Conservation (phyloP, 1,140 invertebrate genomes). For the Luehdorfia chinensis region DNA sequence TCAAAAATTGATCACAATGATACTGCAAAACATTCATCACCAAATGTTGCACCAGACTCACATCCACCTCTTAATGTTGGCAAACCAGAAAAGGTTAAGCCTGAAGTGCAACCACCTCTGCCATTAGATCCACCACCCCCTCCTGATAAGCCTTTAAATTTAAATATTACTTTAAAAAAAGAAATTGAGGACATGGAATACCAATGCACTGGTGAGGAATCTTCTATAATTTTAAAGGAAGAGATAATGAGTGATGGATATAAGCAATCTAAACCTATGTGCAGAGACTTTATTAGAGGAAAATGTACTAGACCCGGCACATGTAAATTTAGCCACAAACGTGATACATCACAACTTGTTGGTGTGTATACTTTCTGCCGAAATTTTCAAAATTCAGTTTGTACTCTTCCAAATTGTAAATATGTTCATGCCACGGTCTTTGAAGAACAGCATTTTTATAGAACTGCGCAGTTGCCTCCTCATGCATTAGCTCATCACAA, state of each 20-base stretch:
- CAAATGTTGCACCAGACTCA: constrained; percentile 17
- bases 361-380: constrained; percentile 48
- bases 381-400: constrained; percentile 48
- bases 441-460: constrained; percentile 50
- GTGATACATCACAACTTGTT: constrained; percentile 36
- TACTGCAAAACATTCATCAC: constrained; percentile 16
- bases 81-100: constrained; percentile 7
- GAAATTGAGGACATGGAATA: constrained; percentile 32
- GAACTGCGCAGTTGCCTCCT: constrained; percentile 41
- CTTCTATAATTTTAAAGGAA: neutral
- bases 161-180: constrained; percentile 24
- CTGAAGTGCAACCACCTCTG: constrained; percentile 33
- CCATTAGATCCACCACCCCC: constrained; percentile 32
- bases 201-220: constrained; percentile 2
- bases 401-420: constrained; percentile 36
- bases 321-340: constrained; percentile 43
- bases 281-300: constrained; percentile 48
- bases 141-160: constrained; percentile 17
- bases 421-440: constrained; percentile 56
- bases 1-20: constrained; percentile 41
- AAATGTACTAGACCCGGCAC: constrained; percentile 38
- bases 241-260: constrained; percentile 9
- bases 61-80: constrained; percentile 14
- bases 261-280: constrained; percentile 30
- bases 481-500: constrained; percentile 35